A percentile compares a stretch with the other conserved stretches of the same genome.
Conservation (phyloP, 2,797 vertebrate genomes). For the Notolepis coatsorum region DNA sequence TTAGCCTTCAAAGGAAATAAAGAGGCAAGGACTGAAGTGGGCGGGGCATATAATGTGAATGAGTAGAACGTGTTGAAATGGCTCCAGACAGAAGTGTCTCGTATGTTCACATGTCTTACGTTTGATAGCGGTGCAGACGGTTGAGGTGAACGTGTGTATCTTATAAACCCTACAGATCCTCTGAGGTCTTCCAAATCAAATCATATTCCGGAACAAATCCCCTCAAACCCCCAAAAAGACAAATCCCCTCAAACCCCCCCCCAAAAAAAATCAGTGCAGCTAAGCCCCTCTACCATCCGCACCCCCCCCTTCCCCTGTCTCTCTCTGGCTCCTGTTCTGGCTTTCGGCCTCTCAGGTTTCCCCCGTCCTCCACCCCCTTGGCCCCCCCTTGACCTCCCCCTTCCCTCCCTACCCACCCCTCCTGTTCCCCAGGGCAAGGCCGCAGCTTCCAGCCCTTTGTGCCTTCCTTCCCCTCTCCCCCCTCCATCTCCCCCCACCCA, state of each 20-base stretch:
- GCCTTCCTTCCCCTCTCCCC: constrained; percentile 40
- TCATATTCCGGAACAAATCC: too few species aligned
- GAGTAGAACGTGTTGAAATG: neutral
- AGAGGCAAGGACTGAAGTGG: too few species aligned
- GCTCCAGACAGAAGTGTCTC: neutral
- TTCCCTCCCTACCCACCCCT: constrained; percentile 29
- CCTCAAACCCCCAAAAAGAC: too few species aligned
- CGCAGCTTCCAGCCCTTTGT: constrained; percentile 70
- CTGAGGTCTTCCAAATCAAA: too few species aligned
- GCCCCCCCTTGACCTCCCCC: constrained; percentile 67
- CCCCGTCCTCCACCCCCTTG: constrained; percentile 34
- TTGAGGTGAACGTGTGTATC: neutral
- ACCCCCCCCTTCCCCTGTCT: neutral
- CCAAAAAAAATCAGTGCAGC: constrained; percentile 3
- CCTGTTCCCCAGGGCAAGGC: constrained; percentile 64
- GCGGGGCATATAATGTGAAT: too few species aligned
- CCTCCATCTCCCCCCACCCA: constrained; percentile 35
- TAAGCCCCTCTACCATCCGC: neutral
- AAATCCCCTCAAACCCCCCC: too few species aligned
- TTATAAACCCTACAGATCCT: too few species aligned
- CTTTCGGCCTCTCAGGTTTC: constrained; percentile 76
- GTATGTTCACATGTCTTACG: constrained; percentile 23
- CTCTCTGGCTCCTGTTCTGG: constrained; percentile 71
- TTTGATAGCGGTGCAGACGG: neutral
- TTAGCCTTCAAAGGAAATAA: too few species aligned